phyloP scores from a whole-genome alignment of 2,797 vertebrate species.

The Spea hammondii region DNA sequence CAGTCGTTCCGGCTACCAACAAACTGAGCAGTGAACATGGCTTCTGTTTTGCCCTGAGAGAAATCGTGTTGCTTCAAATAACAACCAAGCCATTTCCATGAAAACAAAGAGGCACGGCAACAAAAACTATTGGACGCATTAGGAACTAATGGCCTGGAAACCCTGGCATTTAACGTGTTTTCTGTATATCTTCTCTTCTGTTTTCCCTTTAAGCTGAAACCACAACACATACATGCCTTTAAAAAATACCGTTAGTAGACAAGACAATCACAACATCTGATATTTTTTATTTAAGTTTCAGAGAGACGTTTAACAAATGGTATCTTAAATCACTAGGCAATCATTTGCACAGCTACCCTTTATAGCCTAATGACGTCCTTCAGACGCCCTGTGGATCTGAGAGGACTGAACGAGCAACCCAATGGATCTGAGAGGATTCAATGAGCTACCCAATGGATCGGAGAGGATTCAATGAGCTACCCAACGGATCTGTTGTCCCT shows the following conservation, averaged over 20 bases:
- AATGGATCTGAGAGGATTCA: too few species aligned
- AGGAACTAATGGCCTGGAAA: neutral
- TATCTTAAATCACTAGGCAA: constrained; percentile 40
- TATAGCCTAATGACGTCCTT: too few species aligned
- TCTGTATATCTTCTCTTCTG: neutral
- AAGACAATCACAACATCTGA: constrained; percentile 28
- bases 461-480: too few species aligned
- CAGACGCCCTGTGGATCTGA: too few species aligned
- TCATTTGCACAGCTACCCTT: constrained; percentile 10
- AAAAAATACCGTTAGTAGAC: neutral
- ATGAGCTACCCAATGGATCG: too few species aligned
- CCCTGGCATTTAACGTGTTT: neutral
- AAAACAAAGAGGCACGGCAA: neutral
- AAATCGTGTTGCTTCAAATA: constrained; percentile 25
- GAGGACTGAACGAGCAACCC: too few species aligned
- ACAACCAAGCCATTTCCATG: constrained; percentile 7
- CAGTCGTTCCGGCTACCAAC: neutral
- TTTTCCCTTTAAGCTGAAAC: neutral
- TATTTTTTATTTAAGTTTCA: constrained; percentile 40
- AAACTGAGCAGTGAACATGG: neutral
- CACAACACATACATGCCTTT: too few species aligned
- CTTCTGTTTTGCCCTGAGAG: constrained; percentile 26
- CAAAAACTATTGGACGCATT: neutral
- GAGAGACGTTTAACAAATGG: constrained; percentile 46
- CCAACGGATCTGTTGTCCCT: too few species aligned